A percentile compares a stretch with the other conserved stretches of the same genome.
These are phyloP conservation scores for Tiliacea citrago DNA, from an alignment of 2,888 invertebrate genomes.

Conservation along the genomic window DNA sequence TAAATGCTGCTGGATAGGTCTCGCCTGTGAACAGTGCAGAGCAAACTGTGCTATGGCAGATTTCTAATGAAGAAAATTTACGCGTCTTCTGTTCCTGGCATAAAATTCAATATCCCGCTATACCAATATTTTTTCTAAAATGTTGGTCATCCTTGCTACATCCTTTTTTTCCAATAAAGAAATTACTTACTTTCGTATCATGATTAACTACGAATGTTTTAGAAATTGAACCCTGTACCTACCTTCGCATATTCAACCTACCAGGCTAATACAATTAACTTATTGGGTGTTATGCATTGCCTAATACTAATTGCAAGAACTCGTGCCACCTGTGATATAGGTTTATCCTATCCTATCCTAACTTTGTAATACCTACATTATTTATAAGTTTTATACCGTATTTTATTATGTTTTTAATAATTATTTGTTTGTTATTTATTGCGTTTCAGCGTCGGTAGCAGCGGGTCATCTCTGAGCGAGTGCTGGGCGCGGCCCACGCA, in stretches of 20 bases:
- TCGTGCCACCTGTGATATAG: background rate
- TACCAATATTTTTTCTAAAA: background rate
- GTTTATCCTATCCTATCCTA: background rate
- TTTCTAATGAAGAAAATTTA: background rate
- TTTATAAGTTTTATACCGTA: background rate
- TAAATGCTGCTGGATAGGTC: background rate
- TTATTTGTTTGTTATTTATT: background rate
- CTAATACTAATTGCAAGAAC: background rate
- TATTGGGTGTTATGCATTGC: too few species aligned
- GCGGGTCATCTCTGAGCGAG: slow-evolving; percentile 84
- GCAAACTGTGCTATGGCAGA: background rate
- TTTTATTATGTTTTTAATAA: background rate
- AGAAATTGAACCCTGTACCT: too few species aligned
- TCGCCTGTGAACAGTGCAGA: background rate
- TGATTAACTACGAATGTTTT: background rate
- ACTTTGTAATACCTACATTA: background rate
- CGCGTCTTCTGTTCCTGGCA: background rate
- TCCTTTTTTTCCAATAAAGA: background rate
- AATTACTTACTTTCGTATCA: background rate
- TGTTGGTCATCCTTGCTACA: background rate
- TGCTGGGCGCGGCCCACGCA: slow-evolving; percentile 76
- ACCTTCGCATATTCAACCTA: background rate
- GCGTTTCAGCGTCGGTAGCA: slow-evolving; percentile 81
- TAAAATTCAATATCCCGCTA: background rate
- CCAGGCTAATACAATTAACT: too few species aligned